Evolutionary conservation across 2,888 invertebrate genomes (phyloP), one percentile per base, ranked within the genome.

Genomic region (Willowsia nigromaculata): DNA sequence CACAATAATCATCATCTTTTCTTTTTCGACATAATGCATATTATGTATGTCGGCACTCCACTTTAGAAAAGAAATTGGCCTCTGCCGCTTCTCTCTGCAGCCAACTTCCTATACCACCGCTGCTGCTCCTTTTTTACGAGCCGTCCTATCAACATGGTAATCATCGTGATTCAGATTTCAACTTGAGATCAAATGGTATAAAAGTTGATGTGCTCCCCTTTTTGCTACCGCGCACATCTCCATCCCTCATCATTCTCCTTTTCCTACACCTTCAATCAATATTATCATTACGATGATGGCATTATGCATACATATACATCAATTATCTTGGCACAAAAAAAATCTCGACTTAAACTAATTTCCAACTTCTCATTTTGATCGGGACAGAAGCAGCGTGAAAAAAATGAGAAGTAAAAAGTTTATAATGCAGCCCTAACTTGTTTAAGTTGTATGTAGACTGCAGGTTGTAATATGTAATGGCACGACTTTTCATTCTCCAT

Each of bases 111-210:
- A n/a, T 27, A 30, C 68, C 15, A 40, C 30, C 33, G 40, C 59
- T 30, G 50, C 65, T 76, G 78, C 74, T 86, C 80, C 68, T 83
- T 74, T 85, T 83, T 59, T 83, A 88, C 81, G 81, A 81, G 81
- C 87, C 71, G 81, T 80, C 53, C 80, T 87, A 87, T 87, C 87
- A 87, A 83, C 86, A 87, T 80, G 71, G 87, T 87, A 88, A 88
- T 88, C 88, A 88, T 62, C 27, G 30, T 88, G 88, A 88, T 88
- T 87, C 47, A 83, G 82, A 88, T 88, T 88, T 88, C 47, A 62
- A 59, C 62, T 53, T 56, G 43, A 88, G 76, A 82, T 88, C 82
- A 83, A 76, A 83, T 76, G 5, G 37, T 59, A 40, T 59, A 80
- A 37, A 50, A 59, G 40, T 22, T 56, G 37, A 59, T 59, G 50